Evolutionary conservation across 2,888 invertebrate species (phyloP).

Genomic region (Acanthosepion esculentum): DNA sequence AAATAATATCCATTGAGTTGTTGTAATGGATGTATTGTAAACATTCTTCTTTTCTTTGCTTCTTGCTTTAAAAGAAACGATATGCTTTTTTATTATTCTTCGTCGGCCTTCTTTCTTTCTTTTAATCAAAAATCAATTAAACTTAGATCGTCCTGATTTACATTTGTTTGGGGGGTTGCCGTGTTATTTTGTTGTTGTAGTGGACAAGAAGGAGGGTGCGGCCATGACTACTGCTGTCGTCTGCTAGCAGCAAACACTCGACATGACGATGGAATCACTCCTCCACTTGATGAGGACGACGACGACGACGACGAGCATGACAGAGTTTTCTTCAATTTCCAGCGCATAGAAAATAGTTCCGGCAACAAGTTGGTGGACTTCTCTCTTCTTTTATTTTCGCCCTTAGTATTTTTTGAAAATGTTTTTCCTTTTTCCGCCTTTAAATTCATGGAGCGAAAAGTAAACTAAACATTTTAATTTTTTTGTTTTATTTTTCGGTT

Average conservation of each 20-base stretch:
- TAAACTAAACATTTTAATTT: no score
- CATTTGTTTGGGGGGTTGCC: not conserved
- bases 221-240: conserved; percentile 18
- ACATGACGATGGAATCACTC: conserved; percentile 33
- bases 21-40: not conserved
- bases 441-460: no score
- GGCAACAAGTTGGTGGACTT: not conserved
- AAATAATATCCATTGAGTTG: no score
- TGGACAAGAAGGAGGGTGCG: not conserved
- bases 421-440: no score
- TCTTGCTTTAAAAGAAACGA: not conserved
- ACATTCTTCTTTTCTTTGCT: not conserved
- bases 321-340: not conserved
- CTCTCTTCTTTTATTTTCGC: no score
- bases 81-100: not conserved
- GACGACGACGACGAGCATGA: not conserved
- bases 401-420: no score
- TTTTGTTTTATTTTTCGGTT: no score
- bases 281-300: not conserved
- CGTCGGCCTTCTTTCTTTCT: not conserved
- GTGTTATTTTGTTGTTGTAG: not conserved
- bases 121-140: conserved; percentile 21
- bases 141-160: not conserved
- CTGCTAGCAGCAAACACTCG: not conserved
- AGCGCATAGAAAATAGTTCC: not conserved